phyloP scores from a whole-genome alignment of 2,888 invertebrate genomes.

The Caenorhabditis sp. region DNA sequence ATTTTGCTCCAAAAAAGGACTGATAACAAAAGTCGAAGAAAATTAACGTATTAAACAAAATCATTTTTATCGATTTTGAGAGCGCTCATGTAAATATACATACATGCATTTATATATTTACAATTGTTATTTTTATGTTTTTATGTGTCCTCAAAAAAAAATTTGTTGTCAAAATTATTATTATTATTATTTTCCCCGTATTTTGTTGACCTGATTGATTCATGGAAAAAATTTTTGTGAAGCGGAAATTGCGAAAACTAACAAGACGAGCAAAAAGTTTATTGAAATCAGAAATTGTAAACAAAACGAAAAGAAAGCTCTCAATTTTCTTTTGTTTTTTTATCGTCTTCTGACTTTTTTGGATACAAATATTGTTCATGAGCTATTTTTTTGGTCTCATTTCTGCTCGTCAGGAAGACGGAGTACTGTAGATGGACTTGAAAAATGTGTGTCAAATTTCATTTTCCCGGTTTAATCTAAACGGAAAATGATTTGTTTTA shows the following conservation, averaged over 20 bases:
- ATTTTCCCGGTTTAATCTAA: neutral
- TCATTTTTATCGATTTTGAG: conserved; percentile 1
- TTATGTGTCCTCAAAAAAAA: neutral
- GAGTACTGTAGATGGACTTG: neutral
- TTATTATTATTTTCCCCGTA: neutral
- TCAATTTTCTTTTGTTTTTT: neutral
- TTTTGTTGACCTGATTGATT: neutral
- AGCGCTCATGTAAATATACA: neutral
- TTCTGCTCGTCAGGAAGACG: neutral
- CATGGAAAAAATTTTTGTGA: neutral
- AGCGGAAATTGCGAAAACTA: neutral
- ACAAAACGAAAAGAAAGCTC: neutral
- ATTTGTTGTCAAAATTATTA: neutral
- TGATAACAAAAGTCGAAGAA: neutral
- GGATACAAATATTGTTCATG: neutral
- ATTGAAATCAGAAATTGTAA: neutral
- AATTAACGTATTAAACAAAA: neutral
- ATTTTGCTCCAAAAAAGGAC: neutral
- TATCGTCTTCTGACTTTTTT: neutral
- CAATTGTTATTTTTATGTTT: neutral
- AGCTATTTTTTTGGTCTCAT: conserved; percentile 16
- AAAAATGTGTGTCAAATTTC: neutral
- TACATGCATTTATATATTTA: neutral
- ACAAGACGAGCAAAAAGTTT: neutral
- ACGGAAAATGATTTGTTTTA: neutral